Evolutionary conservation across 2,888 invertebrate species (phyloP).

Genomic region (Tinea trinotella): DNA sequence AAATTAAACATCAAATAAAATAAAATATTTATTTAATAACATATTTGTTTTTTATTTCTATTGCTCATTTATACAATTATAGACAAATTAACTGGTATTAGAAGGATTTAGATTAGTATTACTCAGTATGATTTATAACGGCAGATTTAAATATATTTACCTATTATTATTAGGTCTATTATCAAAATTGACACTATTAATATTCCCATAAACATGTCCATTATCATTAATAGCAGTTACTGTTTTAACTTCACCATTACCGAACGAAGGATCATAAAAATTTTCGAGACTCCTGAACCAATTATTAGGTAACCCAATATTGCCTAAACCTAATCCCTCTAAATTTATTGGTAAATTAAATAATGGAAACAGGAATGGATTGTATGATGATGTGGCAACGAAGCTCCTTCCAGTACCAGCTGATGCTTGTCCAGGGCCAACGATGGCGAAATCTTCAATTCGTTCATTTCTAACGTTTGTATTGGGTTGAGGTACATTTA

Average conservation of each 20-base stretch:
- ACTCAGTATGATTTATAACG: too few relatives aligned
- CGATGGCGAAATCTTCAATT: constrained; percentile 27
- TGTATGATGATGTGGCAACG: constrained; percentile 29
- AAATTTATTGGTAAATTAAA: constrained; percentile 34
- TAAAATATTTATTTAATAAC: not conserved
- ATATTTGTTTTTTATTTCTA: not conserved
- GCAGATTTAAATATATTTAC: too few relatives aligned
- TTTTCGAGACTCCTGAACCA: constrained; percentile 39
- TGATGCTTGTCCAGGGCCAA: constrained; percentile 31
- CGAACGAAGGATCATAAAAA: constrained; percentile 33
- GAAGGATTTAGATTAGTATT: too few relatives aligned
- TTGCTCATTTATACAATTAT: not conserved
- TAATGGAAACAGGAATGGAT: constrained; percentile 36
- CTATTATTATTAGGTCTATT: constrained; percentile 26
- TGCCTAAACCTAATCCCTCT: constrained; percentile 30
- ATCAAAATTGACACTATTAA: constrained; percentile 36
- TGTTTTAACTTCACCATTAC: constrained; percentile 31
- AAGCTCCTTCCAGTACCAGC: constrained; percentile 40
- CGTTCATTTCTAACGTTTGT: constrained; percentile 20
- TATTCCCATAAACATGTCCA: constrained; percentile 42
- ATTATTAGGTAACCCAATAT: constrained; percentile 26
- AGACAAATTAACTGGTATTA: too few relatives aligned
- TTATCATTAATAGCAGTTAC: constrained; percentile 43
- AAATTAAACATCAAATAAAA: constrained; percentile 17
- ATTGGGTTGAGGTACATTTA: constrained; percentile 25